Percentiles rank a stretch among this genome's conserved stretches.
Conservation (phyloP, 2,113 vertebrate species). For the Gobius niger region DNA sequence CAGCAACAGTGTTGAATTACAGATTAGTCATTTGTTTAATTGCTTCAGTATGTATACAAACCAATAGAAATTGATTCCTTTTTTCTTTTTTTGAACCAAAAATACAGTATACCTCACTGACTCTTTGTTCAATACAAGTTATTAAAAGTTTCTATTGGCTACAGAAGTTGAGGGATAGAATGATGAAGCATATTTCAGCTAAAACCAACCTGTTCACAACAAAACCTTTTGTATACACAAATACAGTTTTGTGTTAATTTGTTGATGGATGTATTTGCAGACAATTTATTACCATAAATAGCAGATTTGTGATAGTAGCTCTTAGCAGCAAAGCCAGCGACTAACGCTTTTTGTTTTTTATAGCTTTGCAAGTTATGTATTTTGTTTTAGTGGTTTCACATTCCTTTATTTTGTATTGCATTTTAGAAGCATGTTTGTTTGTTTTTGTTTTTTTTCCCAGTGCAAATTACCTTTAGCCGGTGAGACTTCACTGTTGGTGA, state of each 20-base stretch:
- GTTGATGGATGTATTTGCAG: conserved; percentile 36
- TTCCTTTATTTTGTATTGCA: conserved; percentile 50
- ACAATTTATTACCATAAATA: conserved; percentile 44
- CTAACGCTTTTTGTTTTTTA: conserved; percentile 48
- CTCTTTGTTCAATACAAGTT: too few relatives aligned
- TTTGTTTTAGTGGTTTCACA: conserved; percentile 60
- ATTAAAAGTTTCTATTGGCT: too few relatives aligned
- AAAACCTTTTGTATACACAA: conserved; percentile 11
- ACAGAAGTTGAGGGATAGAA: conserved; percentile 36
- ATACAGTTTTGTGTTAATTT: conserved; percentile 47
- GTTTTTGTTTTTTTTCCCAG: conserved; percentile 34
- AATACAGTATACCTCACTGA: conserved; percentile 8
- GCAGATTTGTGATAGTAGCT: conserved; percentile 48
- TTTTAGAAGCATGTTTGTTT: conserved; percentile 25
- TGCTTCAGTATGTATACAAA: conserved; percentile 7
- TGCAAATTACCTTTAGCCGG: conserved; percentile 43
- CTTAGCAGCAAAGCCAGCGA: conserved; percentile 46
- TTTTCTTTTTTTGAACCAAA: conserved; percentile 21
- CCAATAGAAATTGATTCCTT: background rate
- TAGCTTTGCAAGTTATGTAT: conserved; percentile 50
- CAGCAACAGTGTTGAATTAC: background rate
- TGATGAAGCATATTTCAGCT: conserved; percentile 32
- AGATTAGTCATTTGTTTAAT: background rate
- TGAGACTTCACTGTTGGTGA: conserved; percentile 48
- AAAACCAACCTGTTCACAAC: conserved; percentile 42